Base-by-base conservation (phyloP, 2,113 vertebrate genomes). In the Zosterops pallidus region DNA sequence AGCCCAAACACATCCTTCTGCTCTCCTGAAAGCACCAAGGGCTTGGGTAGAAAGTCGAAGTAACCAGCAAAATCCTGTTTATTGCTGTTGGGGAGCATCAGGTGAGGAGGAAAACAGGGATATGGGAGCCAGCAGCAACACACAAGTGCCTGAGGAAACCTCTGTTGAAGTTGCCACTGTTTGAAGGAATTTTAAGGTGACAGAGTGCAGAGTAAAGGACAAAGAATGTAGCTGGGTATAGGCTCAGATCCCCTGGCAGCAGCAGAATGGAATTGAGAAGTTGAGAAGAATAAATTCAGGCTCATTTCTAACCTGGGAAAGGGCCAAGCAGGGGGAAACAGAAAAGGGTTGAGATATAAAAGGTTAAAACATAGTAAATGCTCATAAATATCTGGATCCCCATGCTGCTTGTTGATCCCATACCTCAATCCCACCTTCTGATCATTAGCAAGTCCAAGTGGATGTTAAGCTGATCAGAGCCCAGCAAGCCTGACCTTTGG, bases 191-290 rank as follows among this genome's bases (percentile, higher is more conserved):
- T 53, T 49, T 18, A 19, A 55, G 44, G 14, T 9, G 6, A 17
- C 13, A 29, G 29, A 28, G 18, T 2, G 28, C 11, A 8, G 42
- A 37, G 23, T 9, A 25, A 47, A 25, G 59, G 42, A 25, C 29
- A 20, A 56, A 6, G 18, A 42, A 55, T 0, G 0, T 12, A 44
- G 11, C 31, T 47, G 44, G 41, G 4, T 11, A 6, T 1, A 15
- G 39, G 31, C 77, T 63, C n/a, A 10, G 56, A 41, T 55, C 37
- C 17, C 21, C 50, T 35, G 50, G 33, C 42, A 19, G 21, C 49
- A 22, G 10, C 4, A 0, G 35, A 49, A 25, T 0, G 0, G 62
- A 50, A 24, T 0, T 28, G 49, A 37, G 49, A 74, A 20, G 8
- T 15, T 50, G 49, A 50, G 49, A 26, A 50, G 49, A 50, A 50